phyloP scores from a whole-genome alignment of 2,113 vertebrate genomes.

The Nycticebus coucang region DNA sequence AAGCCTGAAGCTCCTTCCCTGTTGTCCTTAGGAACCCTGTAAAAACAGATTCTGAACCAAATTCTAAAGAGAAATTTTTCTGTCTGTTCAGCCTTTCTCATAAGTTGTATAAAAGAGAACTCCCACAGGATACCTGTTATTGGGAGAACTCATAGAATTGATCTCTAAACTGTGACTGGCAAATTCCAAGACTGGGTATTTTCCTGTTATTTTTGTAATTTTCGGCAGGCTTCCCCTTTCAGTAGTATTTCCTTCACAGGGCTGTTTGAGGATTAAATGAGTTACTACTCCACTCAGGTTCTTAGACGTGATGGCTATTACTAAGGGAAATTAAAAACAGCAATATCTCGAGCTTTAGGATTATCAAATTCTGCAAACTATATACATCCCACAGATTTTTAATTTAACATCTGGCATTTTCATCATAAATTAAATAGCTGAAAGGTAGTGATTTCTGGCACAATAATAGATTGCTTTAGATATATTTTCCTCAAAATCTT shows the following conservation, averaged over 20 bases:
- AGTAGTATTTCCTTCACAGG: neutral
- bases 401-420: conserved; percentile 26
- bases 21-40: too few species aligned
- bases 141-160: too few species aligned
- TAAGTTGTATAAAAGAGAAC: too few species aligned
- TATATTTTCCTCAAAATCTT: conserved; percentile 48
- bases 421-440: conserved; percentile 17
- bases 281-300: neutral
- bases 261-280: neutral
- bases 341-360: neutral
- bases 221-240: too few species aligned
- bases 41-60: too few species aligned
- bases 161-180: too few species aligned
- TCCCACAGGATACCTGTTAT: too few species aligned
- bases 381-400: neutral
- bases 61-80: too few species aligned
- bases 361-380: neutral
- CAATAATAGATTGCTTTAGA: neutral
- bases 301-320: neutral
- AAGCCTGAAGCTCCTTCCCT: too few species aligned
- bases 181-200: too few species aligned
- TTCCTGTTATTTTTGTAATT: too few species aligned
- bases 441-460: neutral
- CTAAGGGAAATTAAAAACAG: neutral
- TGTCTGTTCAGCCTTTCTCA: too few species aligned